Evolutionary conservation across 2,888 invertebrate species (phyloP).

Genomic region (Bombyx huttoni): DNA sequence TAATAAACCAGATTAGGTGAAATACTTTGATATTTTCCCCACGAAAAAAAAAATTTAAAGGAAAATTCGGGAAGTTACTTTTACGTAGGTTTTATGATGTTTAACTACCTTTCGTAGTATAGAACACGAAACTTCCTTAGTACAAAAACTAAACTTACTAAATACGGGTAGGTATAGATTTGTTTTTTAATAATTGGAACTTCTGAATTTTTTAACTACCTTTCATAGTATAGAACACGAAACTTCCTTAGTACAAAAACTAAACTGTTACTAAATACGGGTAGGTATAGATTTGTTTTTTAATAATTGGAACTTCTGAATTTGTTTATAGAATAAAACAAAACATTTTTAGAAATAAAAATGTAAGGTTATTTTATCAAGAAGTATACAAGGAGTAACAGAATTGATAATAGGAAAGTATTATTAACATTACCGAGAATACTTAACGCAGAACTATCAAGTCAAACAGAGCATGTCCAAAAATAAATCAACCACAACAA

Average conservation of each 20-base stretch:
- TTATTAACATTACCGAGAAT: conserved; percentile 10
- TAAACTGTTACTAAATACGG: too few species aligned
- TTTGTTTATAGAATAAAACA: too few species aligned
- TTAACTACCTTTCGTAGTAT: background rate
- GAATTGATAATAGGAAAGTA: background rate
- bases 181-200: too few species aligned
- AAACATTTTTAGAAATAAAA: too few species aligned
- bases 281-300: too few species aligned
- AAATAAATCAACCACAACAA: conserved; percentile 67
- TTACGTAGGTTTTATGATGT: conserved; percentile 3
- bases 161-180: too few species aligned
- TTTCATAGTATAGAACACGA: too few species aligned
- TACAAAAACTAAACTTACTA: too few species aligned
- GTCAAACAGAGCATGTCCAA: conserved; percentile 56
- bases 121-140: background rate
- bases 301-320: too few species aligned
- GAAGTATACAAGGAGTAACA: background rate
- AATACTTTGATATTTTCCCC: conserved; percentile 46
- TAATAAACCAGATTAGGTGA: conserved; percentile 63
- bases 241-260: too few species aligned
- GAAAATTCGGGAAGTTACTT: conserved; percentile 18
- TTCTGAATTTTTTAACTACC: too few species aligned
- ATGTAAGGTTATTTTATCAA: too few species aligned
- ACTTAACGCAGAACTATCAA: conserved; percentile 41
- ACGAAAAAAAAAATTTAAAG: conserved; percentile 15